Conservation (phyloP, 2,113 vertebrate species). For the Propithecus coquereli region DNA sequence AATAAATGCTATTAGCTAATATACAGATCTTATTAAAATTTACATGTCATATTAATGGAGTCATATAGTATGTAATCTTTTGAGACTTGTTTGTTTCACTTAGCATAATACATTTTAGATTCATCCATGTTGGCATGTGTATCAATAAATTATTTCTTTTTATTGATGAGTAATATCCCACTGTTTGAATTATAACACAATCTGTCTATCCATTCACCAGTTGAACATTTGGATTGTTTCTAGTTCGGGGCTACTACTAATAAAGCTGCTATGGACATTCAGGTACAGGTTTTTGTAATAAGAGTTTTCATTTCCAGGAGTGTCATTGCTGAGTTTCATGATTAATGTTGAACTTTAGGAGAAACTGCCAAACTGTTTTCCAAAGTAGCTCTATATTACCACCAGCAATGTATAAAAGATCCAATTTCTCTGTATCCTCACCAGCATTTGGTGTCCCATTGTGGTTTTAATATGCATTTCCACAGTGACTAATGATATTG, state of each 20-base stretch:
- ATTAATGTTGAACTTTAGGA: neutral
- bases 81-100: too few species aligned
- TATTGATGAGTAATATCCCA: neutral
- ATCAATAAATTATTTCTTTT: neutral
- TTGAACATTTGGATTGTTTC: neutral
- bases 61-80: too few species aligned
- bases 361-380: neutral
- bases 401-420: neutral
- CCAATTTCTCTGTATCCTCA: neutral
- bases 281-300: neutral
- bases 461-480: neutral
- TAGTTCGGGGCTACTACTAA: neutral
- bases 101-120: neutral
- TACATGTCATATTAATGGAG: too few species aligned
- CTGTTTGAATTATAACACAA: neutral
- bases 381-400: neutral
- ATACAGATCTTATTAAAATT: slow-evolving; percentile 2
- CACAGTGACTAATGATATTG: neutral
- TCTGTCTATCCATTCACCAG: neutral
- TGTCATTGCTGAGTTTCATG: neutral
- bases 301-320: neutral
- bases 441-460: neutral
- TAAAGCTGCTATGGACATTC: neutral
- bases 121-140: neutral
- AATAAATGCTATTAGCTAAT: neutral